Evolutionary conservation across 2,888 invertebrate species (phyloP).

Genomic region (Campopleginae sp.): DNA sequence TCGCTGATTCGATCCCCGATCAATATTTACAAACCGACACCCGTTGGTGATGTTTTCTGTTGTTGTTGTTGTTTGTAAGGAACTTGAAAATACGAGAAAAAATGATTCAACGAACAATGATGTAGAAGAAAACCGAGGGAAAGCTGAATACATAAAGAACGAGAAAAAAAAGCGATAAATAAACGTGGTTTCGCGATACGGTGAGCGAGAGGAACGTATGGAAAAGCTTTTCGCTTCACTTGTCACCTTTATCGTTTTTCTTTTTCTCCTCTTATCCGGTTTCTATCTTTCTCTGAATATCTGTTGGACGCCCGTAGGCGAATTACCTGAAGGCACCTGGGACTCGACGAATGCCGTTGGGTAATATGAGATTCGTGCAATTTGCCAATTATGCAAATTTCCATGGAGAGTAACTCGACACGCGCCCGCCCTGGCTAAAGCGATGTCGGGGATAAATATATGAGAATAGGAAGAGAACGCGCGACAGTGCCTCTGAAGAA

Average conservation of each 20-base stretch:
- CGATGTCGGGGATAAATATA: slow-evolving; percentile 59
- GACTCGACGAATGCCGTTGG: slow-evolving; percentile 70
- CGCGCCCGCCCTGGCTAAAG: slow-evolving; percentile 41
- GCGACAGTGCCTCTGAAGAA: slow-evolving; percentile 19
- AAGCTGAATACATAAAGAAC: no score
- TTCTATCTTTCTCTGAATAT: slow-evolving; percentile 32
- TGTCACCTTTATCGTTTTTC: slow-evolving; percentile 22
- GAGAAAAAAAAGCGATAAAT: background rate
- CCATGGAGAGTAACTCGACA: slow-evolving; percentile 75
- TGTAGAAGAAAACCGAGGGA: background rate
- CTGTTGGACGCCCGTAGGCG: slow-evolving; percentile 48
- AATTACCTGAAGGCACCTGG: slow-evolving; percentile 70
- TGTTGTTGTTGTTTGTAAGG: no score
- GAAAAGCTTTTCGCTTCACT: slow-evolving; percentile 40
- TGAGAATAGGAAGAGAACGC: background rate
- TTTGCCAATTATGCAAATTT: slow-evolving; percentile 80
- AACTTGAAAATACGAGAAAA: background rate
- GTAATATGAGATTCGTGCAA: slow-evolving; percentile 77
- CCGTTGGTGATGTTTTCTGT: no score
- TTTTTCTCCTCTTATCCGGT: slow-evolving; percentile 44
- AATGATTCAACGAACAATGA: background rate
- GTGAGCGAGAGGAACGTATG: background rate
- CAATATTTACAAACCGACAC: no score
- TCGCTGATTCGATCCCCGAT: no score
- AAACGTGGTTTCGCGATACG: background rate